These are phyloP conservation scores for Nanorana parkeri DNA, from an alignment of 2,113 vertebrate species.

Conservation along the genomic window DNA sequence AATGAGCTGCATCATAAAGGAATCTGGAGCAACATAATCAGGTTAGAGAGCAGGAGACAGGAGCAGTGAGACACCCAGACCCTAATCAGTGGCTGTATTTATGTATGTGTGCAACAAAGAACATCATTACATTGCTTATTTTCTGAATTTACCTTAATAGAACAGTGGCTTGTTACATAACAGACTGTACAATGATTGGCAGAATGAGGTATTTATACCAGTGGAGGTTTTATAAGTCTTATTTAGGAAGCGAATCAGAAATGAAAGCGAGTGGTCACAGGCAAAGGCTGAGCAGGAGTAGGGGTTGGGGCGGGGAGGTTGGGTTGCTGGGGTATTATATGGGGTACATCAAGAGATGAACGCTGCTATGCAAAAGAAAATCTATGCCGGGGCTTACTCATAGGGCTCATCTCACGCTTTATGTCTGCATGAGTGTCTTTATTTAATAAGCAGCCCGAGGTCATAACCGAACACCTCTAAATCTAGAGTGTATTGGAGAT, in stretches of 20 bases:
- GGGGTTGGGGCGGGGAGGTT: neutral
- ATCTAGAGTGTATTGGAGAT: constrained; percentile 5
- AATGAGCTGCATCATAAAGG: constrained; percentile 56
- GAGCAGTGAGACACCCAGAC: constrained; percentile 46
- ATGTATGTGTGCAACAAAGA: constrained; percentile 20
- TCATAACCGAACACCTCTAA: constrained; percentile 33
- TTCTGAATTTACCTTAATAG: neutral
- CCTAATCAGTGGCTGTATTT: constrained; percentile 28
- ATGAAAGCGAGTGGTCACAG: neutral
- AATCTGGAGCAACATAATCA: constrained; percentile 56
- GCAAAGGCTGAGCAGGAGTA: neutral
- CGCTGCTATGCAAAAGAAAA: neutral
- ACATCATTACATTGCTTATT: neutral
- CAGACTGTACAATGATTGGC: neutral
- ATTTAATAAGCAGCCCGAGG: constrained; percentile 51
- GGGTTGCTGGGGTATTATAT: neutral
- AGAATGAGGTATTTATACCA: neutral
- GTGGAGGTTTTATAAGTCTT: neutral
- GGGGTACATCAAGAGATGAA: neutral
- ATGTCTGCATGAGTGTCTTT: constrained; percentile 49
- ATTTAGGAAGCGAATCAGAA: neutral
- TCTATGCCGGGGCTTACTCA: neutral
- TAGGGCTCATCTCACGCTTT: constrained; percentile 1
- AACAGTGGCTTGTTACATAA: neutral
- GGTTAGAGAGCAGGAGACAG: constrained; percentile 44